These are phyloP conservation scores for Cotesia chilonis DNA, from an alignment of 1,140 invertebrate species.

Conservation along the genomic window DNA sequence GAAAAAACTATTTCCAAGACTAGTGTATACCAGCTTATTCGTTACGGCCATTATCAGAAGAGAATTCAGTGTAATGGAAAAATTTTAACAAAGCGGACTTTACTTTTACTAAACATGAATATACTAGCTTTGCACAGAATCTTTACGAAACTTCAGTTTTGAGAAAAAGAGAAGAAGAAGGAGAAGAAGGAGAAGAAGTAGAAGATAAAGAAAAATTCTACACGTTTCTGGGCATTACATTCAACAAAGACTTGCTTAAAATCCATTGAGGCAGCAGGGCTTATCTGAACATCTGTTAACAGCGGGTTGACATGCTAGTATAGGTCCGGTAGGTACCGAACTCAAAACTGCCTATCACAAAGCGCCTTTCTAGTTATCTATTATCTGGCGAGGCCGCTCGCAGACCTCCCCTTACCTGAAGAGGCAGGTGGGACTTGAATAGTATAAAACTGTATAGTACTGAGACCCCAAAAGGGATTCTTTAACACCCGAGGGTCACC, in stretches of 20 bases:
- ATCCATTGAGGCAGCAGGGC: conserved; percentile 52
- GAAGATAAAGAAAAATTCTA: conserved; percentile 6
- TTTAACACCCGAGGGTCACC: conserved; percentile 54
- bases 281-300: conserved; percentile 63
- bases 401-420: conserved; percentile 57
- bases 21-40: background rate
- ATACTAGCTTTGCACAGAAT: background rate
- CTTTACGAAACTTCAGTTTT: conserved; percentile 29
- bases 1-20: conserved; percentile 4
- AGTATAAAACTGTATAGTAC: conserved; percentile 32
- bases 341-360: conserved; percentile 50
- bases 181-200: conserved; percentile 14
- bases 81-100: conserved; percentile 43
- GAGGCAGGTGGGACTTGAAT: conserved; percentile 60
- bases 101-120: conserved; percentile 7
- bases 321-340: conserved; percentile 41
- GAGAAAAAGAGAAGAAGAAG: conserved; percentile 9
- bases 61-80: conserved; percentile 42
- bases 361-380: conserved; percentile 60
- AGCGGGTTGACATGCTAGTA: conserved; percentile 58
- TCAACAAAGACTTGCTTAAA: conserved; percentile 49
- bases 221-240: conserved; percentile 26
- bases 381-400: conserved; percentile 50
- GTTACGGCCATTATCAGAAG: conserved; percentile 23
- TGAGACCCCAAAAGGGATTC: conserved; percentile 45